Base-by-base conservation (phyloP, 2,888 invertebrate genomes). In the Polietes domitor region DNA sequence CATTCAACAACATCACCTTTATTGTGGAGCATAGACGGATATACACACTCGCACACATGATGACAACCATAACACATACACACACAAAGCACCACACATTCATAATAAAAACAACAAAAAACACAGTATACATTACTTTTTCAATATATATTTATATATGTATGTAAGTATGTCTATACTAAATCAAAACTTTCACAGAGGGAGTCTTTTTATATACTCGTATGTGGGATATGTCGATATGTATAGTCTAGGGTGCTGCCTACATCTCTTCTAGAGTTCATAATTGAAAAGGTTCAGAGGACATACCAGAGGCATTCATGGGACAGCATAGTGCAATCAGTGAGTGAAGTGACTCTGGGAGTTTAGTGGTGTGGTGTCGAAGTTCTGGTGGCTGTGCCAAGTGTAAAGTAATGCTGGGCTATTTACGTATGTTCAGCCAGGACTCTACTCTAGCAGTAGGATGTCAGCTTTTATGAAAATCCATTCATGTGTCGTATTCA, bases 401-500 rank as follows among this genome's bases (percentile, higher is more conserved):
- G 24, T 26, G 26, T 58, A 26, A n/a, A 26, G 26, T 26, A 58
- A 53, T 53, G 26, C 26, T 58, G 24, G 58, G 21, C 53, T 17
- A 53, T 53, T 21, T 53, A 21, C 9, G 19, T n/a, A 47, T 7
- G 19, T 1, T 3, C 53, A 53, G 1, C 6, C 1, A 53, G 24
- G 24, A 21, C 21, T 9, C 10, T 9, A 9, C 6, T 1, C 19
- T 12, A 12, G 50, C 50, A 53, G 19, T 2, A 21, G 47, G 47
- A 47, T 53, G 19, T 53, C 1, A 24, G 7, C 19, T 70, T 68
- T 28, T 70, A 10, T 70, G 12, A 68, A 47, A 50, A 28, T 50
- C 26, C 50, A 70, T 70, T 70, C 50, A 70, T 70, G 70, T 47
- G n/a, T 68, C n/a, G 10, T 47, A 43, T 68, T 68, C 68, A 68